Conservation (phyloP, 2,797 vertebrate genomes). For the Sebastes iracundus region DNA sequence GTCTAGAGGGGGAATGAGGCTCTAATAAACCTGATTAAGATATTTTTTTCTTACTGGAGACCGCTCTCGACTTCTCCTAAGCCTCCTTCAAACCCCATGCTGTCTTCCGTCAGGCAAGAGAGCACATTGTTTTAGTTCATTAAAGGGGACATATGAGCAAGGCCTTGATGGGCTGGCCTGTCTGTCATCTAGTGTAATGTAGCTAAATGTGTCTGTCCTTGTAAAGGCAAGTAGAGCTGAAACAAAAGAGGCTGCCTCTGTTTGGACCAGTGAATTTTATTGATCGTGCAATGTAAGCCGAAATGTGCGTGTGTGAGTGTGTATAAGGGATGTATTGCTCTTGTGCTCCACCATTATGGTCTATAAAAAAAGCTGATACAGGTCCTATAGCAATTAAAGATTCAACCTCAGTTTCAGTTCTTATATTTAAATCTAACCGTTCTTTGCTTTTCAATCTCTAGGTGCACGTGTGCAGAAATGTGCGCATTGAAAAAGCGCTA, state of each 20-base stretch:
- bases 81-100: neutral
- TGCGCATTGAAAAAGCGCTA: neutral
- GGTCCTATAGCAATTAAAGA: neutral
- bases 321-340: neutral
- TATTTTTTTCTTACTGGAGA: neutral
- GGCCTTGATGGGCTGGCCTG: constrained; percentile 56
- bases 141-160: constrained; percentile 45
- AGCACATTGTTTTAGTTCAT: constrained; percentile 61
- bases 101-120: constrained; percentile 41
- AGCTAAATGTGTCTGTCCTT: constrained; percentile 68
- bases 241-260: constrained; percentile 38
- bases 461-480: neutral
- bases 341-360: neutral
- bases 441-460: neutral
- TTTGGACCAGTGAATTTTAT: constrained; percentile 51
- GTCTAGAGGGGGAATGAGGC: neutral
- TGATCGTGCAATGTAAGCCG: constrained; percentile 33
- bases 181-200: constrained; percentile 58
- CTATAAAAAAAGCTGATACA: no score
- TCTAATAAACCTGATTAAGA: constrained; percentile 1
- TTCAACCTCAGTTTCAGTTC: neutral
- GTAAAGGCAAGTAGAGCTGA: constrained; percentile 49
- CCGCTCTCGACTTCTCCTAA: constrained; percentile 1
- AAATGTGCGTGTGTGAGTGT: neutral
- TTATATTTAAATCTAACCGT: neutral